Evolutionary conservation across 2,888 invertebrate genomes (phyloP), one percentile per base, ranked within the genome.

Genomic region (Pristionchus arcanus): DNA sequence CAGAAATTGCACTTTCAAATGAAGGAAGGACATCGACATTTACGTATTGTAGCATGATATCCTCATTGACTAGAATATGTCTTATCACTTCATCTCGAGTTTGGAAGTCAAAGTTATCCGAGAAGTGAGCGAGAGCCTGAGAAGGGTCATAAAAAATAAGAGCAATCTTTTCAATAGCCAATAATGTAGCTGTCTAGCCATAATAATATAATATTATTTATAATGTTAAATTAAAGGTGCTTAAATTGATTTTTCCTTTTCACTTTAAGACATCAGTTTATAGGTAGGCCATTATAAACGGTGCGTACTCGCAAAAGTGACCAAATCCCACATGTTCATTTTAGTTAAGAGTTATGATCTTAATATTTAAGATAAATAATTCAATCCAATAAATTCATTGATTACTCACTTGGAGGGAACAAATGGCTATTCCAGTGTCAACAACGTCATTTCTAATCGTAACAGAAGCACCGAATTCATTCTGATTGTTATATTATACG

Each of bases 91-190:
- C 92, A 87, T 94, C 93, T 13, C 93, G 90, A 42, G 90, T 90
- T 25, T 91, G 91, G 90, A 94, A 94, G 90, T 94, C 94, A 85
- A 94, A 94, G 89, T 94, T 94, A 87, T 93, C 94, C 66, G 92
- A 91, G 66, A 90, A 90, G 71, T 89, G 89, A 81, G 63, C 89
- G n/a, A 89, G 81, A 37, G 63, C 63, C 89, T 89, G 53, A 28
- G 9, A 4, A 3, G 15, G 28, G 49, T 55, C 28, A 53, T 11
- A 9, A 49, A 49, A 49, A 9, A 49, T 0, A 11, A 13, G 42
- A 49, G 13, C 42, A 9, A 49, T 49, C 42, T 49, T 49, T 7
- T 49, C 42, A 49, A 49, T 13, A 49, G 42, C 13, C 42, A 49
- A 49, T 49, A 49, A 13, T 9, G 42, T 49, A 49, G 13, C 42